These are phyloP conservation scores for Helogale parvula DNA, from an alignment of 2,113 vertebrate genomes.

Conservation along the genomic window DNA sequence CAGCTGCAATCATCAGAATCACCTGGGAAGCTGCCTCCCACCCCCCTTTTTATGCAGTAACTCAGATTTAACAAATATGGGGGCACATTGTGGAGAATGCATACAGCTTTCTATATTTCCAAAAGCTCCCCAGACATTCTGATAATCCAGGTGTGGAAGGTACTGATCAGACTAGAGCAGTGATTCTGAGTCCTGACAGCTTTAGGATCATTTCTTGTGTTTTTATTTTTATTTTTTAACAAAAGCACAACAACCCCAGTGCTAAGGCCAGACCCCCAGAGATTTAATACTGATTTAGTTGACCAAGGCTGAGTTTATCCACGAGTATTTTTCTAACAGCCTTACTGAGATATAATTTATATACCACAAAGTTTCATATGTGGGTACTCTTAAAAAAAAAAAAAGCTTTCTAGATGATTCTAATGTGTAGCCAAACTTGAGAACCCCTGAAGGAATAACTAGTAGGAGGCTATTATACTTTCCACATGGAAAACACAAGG, in stretches of 20 bases:
- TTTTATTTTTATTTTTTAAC: background rate
- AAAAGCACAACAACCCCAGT: background rate
- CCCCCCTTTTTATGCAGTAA: background rate
- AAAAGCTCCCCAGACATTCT: background rate
- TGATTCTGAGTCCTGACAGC: background rate
- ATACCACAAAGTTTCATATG: background rate
- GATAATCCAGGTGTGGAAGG: background rate
- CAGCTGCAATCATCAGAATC: background rate
- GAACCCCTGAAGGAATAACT: background rate
- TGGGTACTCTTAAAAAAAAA: background rate
- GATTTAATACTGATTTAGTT: background rate
- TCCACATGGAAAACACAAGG: background rate
- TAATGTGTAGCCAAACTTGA: background rate
- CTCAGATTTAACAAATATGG: background rate
- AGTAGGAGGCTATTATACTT: background rate
- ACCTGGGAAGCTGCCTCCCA: background rate
- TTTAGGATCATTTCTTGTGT: background rate
- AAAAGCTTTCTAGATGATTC: background rate
- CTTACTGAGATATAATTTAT: background rate
- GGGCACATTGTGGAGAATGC: background rate
- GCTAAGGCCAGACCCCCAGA: background rate
- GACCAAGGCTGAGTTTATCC: background rate
- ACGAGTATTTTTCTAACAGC: background rate
- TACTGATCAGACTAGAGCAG: background rate
- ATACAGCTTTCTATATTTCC: background rate